Base-by-base conservation (phyloP, 2,888 invertebrate species). In the Cylindroiulus punctatus region DNA sequence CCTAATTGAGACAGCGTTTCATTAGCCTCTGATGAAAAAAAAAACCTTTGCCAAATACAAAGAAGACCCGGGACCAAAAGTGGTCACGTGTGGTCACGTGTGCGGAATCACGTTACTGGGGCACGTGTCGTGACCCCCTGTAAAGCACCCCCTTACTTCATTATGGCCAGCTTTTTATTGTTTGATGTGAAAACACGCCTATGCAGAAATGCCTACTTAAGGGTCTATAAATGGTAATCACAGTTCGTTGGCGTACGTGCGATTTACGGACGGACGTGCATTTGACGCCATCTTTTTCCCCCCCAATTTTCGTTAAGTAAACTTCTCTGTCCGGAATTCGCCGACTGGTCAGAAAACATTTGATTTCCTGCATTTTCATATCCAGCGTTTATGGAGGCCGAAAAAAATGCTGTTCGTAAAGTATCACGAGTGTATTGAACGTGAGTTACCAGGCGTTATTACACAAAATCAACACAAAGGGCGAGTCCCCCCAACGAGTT, bases 401-500 rank as follows among this genome's bases (percentile, higher is more conserved):
- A n/a, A 47, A 17, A 52, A 52, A 52, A 52, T 1, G n/a, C 52
- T 52, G 52, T 52, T 52, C n/a, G 52, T 19, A 10, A n/a, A 52
- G 52, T n/a, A 52, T 52, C 52, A 52, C 19, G 52, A 4, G 52
- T 52, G n/a, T 52, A 52, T 52, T 52, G 52, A 52, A 52, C 52
- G 52, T 52, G 52, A 52, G 52, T 52, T 52, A 52, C 52, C 19
- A 52, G n/a, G 52, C n/a, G n/a, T 52, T 52, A 52, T 52, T 52
- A 52, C 19, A n/a, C 52, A 52, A n/a, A 52, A n/a, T 52, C 52
- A 52, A 52, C 52, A 52, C 52, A 52, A 52, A 52, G 52, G 52
- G 52, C 52, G 52, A 52, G 88, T 88, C 86, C 84, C 36, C 40
- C 81, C 84, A 36, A n/a, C 86, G 17, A 84, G 83, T 47, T 86